Conservation (phyloP, 2,113 vertebrate genomes). For the Empidonax alnorum region DNA sequence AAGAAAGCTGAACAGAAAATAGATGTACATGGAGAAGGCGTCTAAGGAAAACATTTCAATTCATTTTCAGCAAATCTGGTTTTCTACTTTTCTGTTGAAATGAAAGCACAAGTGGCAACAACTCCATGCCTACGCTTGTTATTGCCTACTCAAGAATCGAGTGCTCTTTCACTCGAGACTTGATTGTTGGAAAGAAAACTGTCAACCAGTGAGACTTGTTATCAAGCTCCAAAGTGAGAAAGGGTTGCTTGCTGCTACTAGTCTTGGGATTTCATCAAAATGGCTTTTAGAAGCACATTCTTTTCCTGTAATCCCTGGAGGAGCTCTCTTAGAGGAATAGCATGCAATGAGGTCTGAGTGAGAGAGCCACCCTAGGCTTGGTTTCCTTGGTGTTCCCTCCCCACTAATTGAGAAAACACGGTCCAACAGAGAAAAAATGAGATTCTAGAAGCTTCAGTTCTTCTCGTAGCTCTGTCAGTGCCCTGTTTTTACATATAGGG, state of each 20-base stretch:
- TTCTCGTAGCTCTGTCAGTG: not conserved
- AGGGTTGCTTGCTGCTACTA: conserved; percentile 35
- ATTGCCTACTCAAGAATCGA: conserved; percentile 65
- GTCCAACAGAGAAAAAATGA: not conserved
- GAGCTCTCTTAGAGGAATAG: not conserved
- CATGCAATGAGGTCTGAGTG: not conserved
- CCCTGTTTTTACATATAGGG: not conserved
- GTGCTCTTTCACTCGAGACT: conserved; percentile 59
- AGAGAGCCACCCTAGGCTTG: not conserved
- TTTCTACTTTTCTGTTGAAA: conserved; percentile 57
- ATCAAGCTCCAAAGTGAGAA: conserved; percentile 52
- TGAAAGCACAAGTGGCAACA: conserved; percentile 60
- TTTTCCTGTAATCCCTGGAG: not conserved
- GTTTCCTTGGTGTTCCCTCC: not conserved
- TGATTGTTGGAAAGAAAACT: conserved; percentile 63
- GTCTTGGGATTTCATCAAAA: conserved; percentile 18
- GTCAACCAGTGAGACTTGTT: conserved; percentile 49
- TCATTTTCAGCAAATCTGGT: conserved; percentile 53
- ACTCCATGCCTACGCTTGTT: conserved; percentile 64
- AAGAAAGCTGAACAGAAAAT: conserved; percentile 24
- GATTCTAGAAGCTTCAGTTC: not conserved
- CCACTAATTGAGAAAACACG: not conserved
- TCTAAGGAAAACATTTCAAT: conserved; percentile 51
- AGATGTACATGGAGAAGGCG: not conserved
- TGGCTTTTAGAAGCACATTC: not conserved